A percentile compares a stretch with the other conserved stretches of the same genome.
These are phyloP conservation scores for Chymomyza costata DNA, from an alignment of 1,140 invertebrate genomes.

Conservation along the genomic window DNA sequence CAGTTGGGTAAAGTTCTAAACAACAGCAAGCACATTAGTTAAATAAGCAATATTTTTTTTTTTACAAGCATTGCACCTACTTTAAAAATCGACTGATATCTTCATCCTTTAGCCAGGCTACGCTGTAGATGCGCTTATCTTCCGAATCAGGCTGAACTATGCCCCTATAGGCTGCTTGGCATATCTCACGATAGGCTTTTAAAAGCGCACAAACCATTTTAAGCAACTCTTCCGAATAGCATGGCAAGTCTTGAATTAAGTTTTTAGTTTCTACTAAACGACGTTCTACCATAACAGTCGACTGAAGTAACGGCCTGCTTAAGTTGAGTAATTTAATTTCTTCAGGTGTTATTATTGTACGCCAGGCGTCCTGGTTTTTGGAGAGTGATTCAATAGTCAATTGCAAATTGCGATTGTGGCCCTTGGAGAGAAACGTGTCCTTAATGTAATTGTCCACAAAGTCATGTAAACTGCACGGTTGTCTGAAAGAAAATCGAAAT, in stretches of 20 bases:
- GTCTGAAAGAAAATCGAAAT: conserved; percentile 41
- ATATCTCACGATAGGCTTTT: conserved; percentile 85
- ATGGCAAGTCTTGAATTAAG: conserved; percentile 83
- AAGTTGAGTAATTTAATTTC: conserved; percentile 80
- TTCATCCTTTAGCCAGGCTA: conserved; percentile 94
- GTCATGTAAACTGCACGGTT: conserved; percentile 82
- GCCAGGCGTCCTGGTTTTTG: conserved; percentile 85
- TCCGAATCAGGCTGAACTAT: conserved; percentile 89
- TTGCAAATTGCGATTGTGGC: conserved; percentile 78
- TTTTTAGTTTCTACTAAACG: conserved; percentile 82
- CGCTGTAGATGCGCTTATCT: conserved; percentile 88
- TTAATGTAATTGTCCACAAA: conserved; percentile 87
- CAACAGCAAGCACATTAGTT: neutral
- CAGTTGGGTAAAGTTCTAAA: conserved; percentile 88
- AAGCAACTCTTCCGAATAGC: conserved; percentile 70
- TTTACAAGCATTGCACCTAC: conserved; percentile 71
- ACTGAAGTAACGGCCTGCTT: conserved; percentile 82
- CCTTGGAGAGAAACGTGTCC: conserved; percentile 81
- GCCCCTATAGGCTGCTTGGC: conserved; percentile 83
- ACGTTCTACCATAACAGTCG: conserved; percentile 81
- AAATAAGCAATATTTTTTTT: neutral
- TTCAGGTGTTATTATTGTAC: conserved; percentile 81
- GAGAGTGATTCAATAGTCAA: conserved; percentile 81
- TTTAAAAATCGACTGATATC: conserved; percentile 94
- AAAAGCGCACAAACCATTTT: conserved; percentile 76